phyloP scores from a whole-genome alignment of 1,140 invertebrate genomes.

The Harpegnathos saltator region DNA sequence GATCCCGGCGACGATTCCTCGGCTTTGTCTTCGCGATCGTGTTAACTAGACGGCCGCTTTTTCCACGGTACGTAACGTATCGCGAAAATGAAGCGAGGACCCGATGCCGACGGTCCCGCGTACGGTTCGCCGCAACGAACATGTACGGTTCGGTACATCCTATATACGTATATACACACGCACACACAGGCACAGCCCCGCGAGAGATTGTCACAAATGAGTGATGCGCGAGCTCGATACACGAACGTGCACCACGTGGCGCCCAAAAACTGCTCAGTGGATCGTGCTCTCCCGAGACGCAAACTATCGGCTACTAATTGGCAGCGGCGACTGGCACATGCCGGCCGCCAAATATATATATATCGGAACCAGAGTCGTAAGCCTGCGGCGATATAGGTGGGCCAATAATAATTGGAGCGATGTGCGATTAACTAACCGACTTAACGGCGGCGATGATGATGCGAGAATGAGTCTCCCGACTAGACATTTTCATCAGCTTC shows the following conservation, averaged over 20 bases:
- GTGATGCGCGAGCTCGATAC: conserved; percentile 36
- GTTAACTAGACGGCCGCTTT: background rate
- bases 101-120: background rate
- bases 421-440: conserved; percentile 42
- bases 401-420: conserved; percentile 48
- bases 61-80: background rate
- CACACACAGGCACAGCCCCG: background rate
- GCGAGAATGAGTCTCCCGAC: too few relatives aligned
- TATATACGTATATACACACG: too few relatives aligned
- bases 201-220: conserved; percentile 31
- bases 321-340: conserved; percentile 50
- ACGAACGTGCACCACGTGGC: conserved; percentile 29
- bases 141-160: background rate
- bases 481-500: too few relatives aligned
- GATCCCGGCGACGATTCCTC: too few relatives aligned
- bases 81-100: conserved; percentile 17
- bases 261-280: conserved; percentile 11
- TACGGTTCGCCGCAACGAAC: background rate
- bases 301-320: conserved; percentile 72
- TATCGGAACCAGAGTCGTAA: conserved; percentile 43
- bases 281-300: conserved; percentile 50
- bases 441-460: too few relatives aligned
- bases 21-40: too few relatives aligned
- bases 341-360: conserved; percentile 60
- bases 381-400: background rate